These are phyloP conservation scores for Noctua fimbriata DNA, from an alignment of 2,888 invertebrate genomes.

Conservation along the genomic window DNA sequence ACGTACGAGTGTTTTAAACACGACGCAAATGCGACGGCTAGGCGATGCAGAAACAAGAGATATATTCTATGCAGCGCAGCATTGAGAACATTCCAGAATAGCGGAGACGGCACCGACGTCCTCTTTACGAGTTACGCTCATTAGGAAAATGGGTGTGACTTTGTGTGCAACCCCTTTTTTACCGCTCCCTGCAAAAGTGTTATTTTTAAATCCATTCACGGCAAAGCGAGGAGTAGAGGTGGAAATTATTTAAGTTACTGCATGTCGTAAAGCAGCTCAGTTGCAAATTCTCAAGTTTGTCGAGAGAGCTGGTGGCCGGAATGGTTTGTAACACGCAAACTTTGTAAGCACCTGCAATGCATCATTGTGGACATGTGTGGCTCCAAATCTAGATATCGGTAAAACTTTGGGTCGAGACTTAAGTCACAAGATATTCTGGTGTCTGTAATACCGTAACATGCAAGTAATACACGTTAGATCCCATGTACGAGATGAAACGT, in stretches of 20 bases:
- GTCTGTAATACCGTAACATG: conserved; percentile 30
- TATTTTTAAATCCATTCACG: conserved; percentile 66
- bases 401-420: conserved; percentile 3
- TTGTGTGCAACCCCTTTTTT: conserved; percentile 66
- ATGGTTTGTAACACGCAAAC: conserved; percentile 77
- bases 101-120: conserved; percentile 66
- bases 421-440: background rate
- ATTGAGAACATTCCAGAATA: conserved; percentile 69
- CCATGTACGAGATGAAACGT: conserved; percentile 37
- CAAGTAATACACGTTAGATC: conserved; percentile 45
- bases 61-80: conserved; percentile 70
- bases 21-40: conserved; percentile 71
- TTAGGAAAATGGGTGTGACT: conserved; percentile 76
- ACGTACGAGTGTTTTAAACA: conserved; percentile 75
- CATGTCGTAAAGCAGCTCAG: conserved; percentile 30
- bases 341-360: conserved; percentile 81
- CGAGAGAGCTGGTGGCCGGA: conserved; percentile 59
- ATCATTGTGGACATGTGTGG: conserved; percentile 74
- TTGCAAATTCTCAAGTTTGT: conserved; percentile 53
- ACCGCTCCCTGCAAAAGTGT: conserved; percentile 55
- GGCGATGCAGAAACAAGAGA: conserved; percentile 72
- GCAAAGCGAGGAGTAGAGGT: conserved; percentile 39
- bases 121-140: conserved; percentile 75
- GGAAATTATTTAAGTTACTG: conserved; percentile 39
- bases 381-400: conserved; percentile 49